Conservation (phyloP, 2,797 vertebrate genomes). For the Argentina silus region DNA sequence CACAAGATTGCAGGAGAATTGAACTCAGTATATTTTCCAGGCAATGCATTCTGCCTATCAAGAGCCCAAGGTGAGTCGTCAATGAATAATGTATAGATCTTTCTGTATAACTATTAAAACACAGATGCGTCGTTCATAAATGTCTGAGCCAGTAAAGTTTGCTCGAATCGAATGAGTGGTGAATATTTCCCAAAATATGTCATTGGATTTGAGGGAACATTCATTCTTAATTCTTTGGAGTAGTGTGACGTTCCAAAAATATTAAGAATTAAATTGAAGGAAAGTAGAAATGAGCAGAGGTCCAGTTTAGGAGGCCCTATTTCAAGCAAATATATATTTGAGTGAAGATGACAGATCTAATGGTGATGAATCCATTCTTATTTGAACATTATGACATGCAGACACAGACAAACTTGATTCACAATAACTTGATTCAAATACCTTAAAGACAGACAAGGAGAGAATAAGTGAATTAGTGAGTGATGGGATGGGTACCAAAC, state of each 20-base stretch:
- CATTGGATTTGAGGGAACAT: constrained; percentile 26
- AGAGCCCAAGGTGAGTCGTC: constrained; percentile 49
- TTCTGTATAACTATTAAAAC: constrained; percentile 42
- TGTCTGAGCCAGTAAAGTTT: constrained; percentile 46
- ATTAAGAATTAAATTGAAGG: constrained; percentile 38
- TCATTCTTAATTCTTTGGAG: constrained; percentile 28
- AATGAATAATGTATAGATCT: constrained; percentile 47
- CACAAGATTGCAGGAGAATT: constrained; percentile 25
- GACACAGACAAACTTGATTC: constrained; percentile 32
- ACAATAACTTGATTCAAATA: not conserved
- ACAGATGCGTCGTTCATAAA: constrained; percentile 48
- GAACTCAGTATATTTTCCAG: constrained; percentile 22
- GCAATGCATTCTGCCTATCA: constrained; percentile 35
- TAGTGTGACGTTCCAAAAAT: constrained; percentile 37
- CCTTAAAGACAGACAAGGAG: not conserved
- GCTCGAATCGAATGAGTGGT: constrained; percentile 23
- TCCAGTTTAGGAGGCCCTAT: constrained; percentile 42
- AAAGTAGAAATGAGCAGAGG: constrained; percentile 42
- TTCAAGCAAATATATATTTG: constrained; percentile 49
- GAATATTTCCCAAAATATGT: constrained; percentile 21
- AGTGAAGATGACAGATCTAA: constrained; percentile 70
- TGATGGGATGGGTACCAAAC: constrained; percentile 10
- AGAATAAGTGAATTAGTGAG: constrained; percentile 23
- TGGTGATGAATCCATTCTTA: constrained; percentile 58
- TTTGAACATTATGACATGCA: constrained; percentile 54